A percentile compares a stretch with the other conserved stretches of the same genome.
These are phyloP conservation scores for Amphibalanus amphitrite DNA, from an alignment of 1,140 invertebrate species.

Conservation along the genomic window DNA sequence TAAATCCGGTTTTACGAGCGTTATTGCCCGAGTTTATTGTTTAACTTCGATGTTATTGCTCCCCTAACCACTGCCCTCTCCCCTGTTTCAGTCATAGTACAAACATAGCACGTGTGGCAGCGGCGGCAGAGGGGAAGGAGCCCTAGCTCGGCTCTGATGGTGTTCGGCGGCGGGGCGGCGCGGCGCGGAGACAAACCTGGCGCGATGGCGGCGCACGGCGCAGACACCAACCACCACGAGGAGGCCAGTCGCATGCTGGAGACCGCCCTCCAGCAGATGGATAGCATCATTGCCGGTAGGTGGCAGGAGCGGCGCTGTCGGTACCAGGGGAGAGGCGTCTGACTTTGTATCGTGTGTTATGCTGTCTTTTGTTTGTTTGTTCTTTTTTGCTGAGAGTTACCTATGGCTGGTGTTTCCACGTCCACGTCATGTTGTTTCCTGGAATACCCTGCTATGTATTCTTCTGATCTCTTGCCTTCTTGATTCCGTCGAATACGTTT, in stretches of 20 bases:
- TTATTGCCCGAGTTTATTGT: no score
- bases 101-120: no score
- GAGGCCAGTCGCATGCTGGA: conserved; percentile 78
- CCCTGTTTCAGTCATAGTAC: no score
- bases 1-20: no score
- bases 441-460: no score
- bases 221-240: conserved; percentile 9
- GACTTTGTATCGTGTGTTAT: neutral
- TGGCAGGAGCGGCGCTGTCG: conserved; percentile 8
- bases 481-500: no score
- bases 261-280: conserved; percentile 76
- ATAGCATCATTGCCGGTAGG: conserved; percentile 72
- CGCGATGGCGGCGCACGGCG: neutral
- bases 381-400: neutral
- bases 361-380: neutral
- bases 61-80: no score
- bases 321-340: neutral
- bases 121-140: no score
- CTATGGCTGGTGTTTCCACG: neutral
- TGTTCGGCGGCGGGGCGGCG: neutral
- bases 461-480: no score
- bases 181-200: neutral
- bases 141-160: neutral
- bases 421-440: neutral
- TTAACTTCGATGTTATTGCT: no score